Percentiles rank a stretch among this genome's conserved stretches.
These are phyloP conservation scores for Branchellion lobata DNA, from an alignment of 2,888 invertebrate genomes.

Conservation along the genomic window DNA sequence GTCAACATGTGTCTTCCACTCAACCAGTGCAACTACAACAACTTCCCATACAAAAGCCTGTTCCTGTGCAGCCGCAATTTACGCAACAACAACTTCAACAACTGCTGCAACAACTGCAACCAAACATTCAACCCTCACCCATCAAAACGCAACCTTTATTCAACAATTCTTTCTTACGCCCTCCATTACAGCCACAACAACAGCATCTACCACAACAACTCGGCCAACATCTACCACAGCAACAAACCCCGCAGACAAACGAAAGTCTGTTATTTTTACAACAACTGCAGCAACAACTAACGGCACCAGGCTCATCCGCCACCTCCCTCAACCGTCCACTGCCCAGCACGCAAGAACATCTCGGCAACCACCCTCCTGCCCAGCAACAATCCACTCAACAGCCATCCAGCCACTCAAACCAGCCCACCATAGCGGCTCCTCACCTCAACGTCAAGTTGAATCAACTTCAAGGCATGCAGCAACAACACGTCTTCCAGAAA, in stretches of 20 bases:
- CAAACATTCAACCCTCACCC: not conserved
- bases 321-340: no score
- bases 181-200: not conserved
- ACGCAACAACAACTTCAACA: not conserved
- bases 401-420: not conserved
- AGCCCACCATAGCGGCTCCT: not conserved
- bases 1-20: not conserved
- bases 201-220: not conserved
- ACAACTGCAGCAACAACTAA: no score
- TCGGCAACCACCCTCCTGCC: no score
- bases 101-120: constrained; percentile 6
- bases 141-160: no score
- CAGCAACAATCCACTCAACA: no score
- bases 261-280: no score
- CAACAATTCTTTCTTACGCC: not conserved
- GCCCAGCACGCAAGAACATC: no score
- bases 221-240: not conserved
- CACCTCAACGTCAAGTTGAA: not conserved
- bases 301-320: no score
- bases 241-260: not conserved
- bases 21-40: not conserved
- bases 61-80: constrained; percentile 30
- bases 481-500: not conserved
- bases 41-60: constrained; percentile 31
- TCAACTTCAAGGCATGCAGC: constrained; percentile 21